Base-by-base conservation (phyloP, 2,797 vertebrate genomes). In the Etheostoma perlongum region DNA sequence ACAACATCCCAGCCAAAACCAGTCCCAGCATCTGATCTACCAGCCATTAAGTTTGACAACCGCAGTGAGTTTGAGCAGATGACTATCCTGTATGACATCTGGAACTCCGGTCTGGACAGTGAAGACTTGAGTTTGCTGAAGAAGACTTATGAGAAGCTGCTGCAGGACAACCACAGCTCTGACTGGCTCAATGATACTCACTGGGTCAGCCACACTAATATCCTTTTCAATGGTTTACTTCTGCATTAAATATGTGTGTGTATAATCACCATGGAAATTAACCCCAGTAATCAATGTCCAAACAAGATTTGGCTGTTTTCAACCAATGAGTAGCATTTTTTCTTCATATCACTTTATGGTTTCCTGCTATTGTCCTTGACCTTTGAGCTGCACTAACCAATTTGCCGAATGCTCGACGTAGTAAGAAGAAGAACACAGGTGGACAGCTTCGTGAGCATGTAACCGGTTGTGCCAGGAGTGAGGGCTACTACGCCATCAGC, bases 101-200 rank as follows among this genome's bases (percentile, higher is more conserved):
- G 97, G 97, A 98, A 97, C 92, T 94, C 94, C 0, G 97, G 97
- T 16, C 91, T 98, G 83, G 97, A 98, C 42, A 89, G 91, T 2
- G 97, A 98, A 86, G 97, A 98, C 90, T 88, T 97, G 94, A 85
- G 84, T 59, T 94, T 96, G 73, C 92, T 98, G 54, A 94, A 91
- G 82, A 94, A 92, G 72, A 98, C 94, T 0, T 98, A 98, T 0
- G 96, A 98, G 90, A 96, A 95, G 83, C 94, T 97, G 66, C 89
- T 97, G 0, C 97, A 97, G 83, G 95, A 97, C 30, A 95, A 97
- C 68, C 96, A 95, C 67, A 95, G 94, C 83, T 95, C 96, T 0
- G 96, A 97, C 90, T 98, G 97, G 97, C 96, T 98, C 53, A 98
- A 98, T 0, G 97, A 98, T 88, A 98, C 97, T n/a, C 97, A 98